phyloP scores from a whole-genome alignment of 2,113 vertebrate species.

The Pseudolaguvia tuberculata region DNA sequence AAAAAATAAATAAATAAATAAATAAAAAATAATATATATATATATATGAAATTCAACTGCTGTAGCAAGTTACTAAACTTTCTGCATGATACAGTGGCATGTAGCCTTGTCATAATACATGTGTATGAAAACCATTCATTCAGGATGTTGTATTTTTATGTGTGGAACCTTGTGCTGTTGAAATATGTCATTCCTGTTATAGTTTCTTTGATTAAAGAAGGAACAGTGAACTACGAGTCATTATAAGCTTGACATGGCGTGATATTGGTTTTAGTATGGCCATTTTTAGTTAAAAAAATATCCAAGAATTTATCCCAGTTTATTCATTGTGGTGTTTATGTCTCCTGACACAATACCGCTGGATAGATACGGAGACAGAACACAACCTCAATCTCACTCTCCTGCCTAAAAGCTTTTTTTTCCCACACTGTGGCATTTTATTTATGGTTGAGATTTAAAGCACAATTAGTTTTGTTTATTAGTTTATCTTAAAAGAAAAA shows the following conservation, averaged over 20 bases:
- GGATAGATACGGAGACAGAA: not conserved
- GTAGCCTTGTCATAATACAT: not conserved
- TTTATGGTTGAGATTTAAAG: not conserved
- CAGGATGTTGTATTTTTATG: not conserved
- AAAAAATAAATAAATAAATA: too few species aligned
- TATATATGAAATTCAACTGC: not conserved
- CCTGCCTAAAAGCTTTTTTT: too few species aligned
- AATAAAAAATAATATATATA: too few species aligned
- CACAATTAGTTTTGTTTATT: conserved; percentile 1
- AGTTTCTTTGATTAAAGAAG: not conserved
- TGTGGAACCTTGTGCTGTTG: not conserved
- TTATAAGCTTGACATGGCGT: not conserved
- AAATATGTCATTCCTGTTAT: not conserved
- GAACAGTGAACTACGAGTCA: not conserved
- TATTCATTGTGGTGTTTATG: not conserved
- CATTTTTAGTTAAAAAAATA: not conserved
- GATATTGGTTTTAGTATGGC: not conserved
- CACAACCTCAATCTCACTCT: not conserved
- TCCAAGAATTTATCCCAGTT: not conserved
- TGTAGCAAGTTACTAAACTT: not conserved
- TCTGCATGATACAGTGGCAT: not conserved
- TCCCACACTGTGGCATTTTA: not conserved
- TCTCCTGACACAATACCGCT: not conserved
- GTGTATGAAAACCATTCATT: not conserved
- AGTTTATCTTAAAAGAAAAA: conserved; percentile 4